phyloP scores from a whole-genome alignment of 2,113 vertebrate genomes.

The Nannospalax galili region DNA sequence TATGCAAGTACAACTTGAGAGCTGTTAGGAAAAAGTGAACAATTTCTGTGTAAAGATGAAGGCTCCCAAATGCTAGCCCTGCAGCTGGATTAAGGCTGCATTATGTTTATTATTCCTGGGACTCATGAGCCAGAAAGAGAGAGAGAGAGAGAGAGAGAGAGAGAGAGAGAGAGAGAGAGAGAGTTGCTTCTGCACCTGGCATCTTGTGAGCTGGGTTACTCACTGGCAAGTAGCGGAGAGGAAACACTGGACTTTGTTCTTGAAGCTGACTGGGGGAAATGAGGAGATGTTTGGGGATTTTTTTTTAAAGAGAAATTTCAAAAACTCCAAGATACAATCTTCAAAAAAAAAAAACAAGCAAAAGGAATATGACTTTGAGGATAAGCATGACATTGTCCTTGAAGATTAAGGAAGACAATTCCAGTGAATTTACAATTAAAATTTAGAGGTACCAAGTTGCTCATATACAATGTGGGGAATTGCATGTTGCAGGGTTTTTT shows the following conservation, averaged over 20 bases:
- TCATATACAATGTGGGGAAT: not conserved
- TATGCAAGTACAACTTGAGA: not conserved
- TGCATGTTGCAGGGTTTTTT: not conserved
- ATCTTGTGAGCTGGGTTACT: slow-evolving; percentile 39
- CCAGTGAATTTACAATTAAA: not conserved
- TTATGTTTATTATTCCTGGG: slow-evolving; percentile 70
- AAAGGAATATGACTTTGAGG: not conserved
- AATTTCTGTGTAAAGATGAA: not conserved
- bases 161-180: not conserved
- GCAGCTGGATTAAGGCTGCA: slow-evolving; percentile 67
- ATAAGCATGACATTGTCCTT: not conserved
- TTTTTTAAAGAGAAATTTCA: slow-evolving; percentile 23
- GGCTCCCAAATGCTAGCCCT: not conserved
- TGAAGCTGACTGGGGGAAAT: not conserved
- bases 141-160: no score
- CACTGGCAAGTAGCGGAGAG: not conserved
- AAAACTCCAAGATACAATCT: not conserved
- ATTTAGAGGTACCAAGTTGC: not conserved
- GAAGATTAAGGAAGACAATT: not conserved
- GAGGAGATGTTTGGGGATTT: not conserved
- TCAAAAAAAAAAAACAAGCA: not conserved
- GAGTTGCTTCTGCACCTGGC: slow-evolving; percentile 72
- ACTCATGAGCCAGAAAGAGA: not conserved
- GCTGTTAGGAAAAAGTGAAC: slow-evolving; percentile 14
- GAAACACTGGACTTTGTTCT: slow-evolving; percentile 71